Percentiles rank a stretch among this genome's conserved stretches.
Conservation (phyloP, 2,797 vertebrate species). For the Pseudochaenichthys georgianus region DNA sequence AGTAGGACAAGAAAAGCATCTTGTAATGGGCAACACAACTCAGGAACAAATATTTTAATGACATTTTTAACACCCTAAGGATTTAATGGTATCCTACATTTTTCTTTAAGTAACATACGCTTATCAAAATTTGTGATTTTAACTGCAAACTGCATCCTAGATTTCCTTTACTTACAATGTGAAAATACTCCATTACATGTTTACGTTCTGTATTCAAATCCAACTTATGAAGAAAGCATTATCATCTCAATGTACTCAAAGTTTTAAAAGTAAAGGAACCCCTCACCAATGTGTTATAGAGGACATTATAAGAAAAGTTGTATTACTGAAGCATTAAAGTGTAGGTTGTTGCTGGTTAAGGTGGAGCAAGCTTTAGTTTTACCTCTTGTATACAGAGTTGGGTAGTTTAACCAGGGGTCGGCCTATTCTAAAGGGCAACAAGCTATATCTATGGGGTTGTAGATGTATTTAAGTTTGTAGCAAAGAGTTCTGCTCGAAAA, state of each 20-base stretch:
- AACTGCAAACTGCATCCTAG: neutral
- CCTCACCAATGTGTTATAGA: too few relatives aligned
- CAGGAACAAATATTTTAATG: neutral
- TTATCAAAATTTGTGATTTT: neutral
- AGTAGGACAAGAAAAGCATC: neutral
- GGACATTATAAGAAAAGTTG: too few relatives aligned
- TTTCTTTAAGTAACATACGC: neutral
- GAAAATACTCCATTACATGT: neutral
- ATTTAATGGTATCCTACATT: neutral
- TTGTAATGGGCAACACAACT: neutral
- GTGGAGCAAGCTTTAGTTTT: too few relatives aligned
- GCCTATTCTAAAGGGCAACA: too few relatives aligned
- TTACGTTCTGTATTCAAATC: neutral
- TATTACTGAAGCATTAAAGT: too few relatives aligned
- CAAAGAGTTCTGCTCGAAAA: neutral
- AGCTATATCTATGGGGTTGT: too few relatives aligned
- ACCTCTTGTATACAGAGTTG: too few relatives aligned
- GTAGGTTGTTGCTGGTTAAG: too few relatives aligned
- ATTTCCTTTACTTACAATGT: neutral
- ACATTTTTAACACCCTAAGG: neutral
- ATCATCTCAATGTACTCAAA: neutral
- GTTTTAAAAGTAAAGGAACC: too few relatives aligned
- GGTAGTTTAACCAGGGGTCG: too few relatives aligned
- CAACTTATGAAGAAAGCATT: neutral
- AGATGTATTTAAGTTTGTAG: neutral